Evolutionary conservation across 2,888 invertebrate species (phyloP), one percentile per base, ranked within the genome.

Genomic region (Acrocyrtus sp.): DNA sequence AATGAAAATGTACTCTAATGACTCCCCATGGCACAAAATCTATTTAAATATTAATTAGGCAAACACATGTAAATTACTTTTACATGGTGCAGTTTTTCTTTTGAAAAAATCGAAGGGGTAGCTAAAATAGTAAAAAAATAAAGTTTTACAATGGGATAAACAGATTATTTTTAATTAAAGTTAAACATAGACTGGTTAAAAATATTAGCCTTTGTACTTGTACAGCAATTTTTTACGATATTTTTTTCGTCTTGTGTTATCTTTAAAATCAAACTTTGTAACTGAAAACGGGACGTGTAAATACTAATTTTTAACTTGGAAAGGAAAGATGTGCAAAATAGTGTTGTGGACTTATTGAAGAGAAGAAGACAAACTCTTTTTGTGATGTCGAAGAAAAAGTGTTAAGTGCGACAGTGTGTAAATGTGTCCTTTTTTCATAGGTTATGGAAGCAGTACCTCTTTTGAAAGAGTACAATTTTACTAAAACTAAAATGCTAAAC

Each of bases 61-160:
- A 22, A 22, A 6, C 48, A 8, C 2, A 48, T 2, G 12, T 22
- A 48, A 22, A 43, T 48, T 19, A 48, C 48, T 6, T 15, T 26
- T 45, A 51, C 51, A 26, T 51, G 51, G 51, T 51, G 51, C 51
- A 51, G 51, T 51, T 51, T 48, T 39, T n/a, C n/a, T 48, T 22
- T 48, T 48, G 21, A n/a, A n/a, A n/a, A n/a, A n/a, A n/a, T n/a
- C n/a, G n/a, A 51, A 51, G 51, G 51, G 51, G 51, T 51, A 51
- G 51, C 51, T 51, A 51, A 48, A 3, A 5, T 34, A 34, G 6
- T 34, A 34, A 17, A 17, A 6, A 6, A 43, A 43, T 12, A 17
- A 43, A 39, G 8, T 6, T 39, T 12, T 43, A n/a, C n/a, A n/a
- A n/a, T n/a, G n/a, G n/a, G n/a, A n/a, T n/a, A 19, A 51, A 51